Evolutionary conservation across 37 sponge, comb jelly and placozoan species (phyloP).

Genomic region (Aplysina aerophoba): DNA sequence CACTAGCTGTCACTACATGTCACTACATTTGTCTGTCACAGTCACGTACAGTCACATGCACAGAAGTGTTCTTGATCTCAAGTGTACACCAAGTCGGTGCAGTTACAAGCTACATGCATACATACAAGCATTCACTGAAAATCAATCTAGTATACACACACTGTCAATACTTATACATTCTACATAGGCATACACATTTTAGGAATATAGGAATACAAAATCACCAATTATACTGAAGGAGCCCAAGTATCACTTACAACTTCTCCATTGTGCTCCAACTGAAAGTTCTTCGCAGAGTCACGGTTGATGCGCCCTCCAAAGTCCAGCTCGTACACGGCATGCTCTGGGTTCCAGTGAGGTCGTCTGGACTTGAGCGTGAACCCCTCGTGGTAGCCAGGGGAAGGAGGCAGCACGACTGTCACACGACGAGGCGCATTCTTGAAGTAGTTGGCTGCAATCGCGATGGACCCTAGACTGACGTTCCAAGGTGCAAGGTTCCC

Average conservation of each 20-base stretch:
- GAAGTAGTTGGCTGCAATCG: conserved; percentile 38
- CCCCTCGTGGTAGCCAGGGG: not conserved
- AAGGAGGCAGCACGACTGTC: not conserved
- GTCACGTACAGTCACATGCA: too few species aligned
- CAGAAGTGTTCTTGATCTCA: too few species aligned
- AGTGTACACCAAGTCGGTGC: too few species aligned
- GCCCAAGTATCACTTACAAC: conserved; percentile 52
- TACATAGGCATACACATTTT: too few species aligned
- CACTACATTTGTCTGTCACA: too few species aligned
- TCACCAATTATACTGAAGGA: too few species aligned
- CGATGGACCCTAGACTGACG: conserved; percentile 29
- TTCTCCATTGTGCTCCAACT: conserved; percentile 41
- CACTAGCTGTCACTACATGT: too few species aligned
- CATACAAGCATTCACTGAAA: too few species aligned
- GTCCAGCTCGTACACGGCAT: conserved; percentile 44
- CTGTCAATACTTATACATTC: too few species aligned
- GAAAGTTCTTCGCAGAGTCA: conserved; percentile 64
- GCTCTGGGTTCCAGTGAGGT: conserved; percentile 51
- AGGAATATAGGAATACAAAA: too few species aligned
- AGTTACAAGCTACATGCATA: too few species aligned
- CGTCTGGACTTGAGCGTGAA: conserved; percentile 31
- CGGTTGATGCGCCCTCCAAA: conserved; percentile 50
- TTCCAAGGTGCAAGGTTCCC: not conserved
- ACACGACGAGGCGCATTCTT: conserved; percentile 37
- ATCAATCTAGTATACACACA: too few species aligned